Evolutionary conservation across 2,888 invertebrate genomes (phyloP), one percentile per base, ranked within the genome.

Genomic region (Hymenopus coronatus): DNA sequence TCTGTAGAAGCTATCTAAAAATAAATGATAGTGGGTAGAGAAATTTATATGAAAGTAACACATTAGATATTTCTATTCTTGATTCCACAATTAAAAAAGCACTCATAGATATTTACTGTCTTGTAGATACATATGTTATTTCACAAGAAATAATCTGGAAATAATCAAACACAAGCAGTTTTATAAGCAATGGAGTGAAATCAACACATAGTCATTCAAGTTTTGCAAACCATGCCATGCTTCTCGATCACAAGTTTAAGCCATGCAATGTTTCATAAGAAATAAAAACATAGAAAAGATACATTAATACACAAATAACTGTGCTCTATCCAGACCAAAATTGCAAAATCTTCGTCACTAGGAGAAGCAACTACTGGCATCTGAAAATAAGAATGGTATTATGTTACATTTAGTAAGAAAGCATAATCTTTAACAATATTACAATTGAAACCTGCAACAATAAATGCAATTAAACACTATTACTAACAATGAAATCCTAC

Each of bases 291-390:
- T 14, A 86, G 46, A 86, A 27, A 28, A 46, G 46, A 27, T 86
- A n/a, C 33, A 86, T n/a, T 54, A 28, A 86, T 40, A 86, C 40
- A 54, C 86, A 33, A 27, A 28, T 28, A 86, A 46, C 27, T 46
- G 40, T 70, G 54, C 54, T 70, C 54, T 70, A 70, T 70, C 90
- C 91, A 90, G 91, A 91, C 91, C 91, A 91, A 90, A 90, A 91
- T 90, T 89, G 90, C 90, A 90, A 90, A 90, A 90, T 91, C 91
- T 91, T 91, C 90, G 90, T 91, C 91, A 91, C 90, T 91, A 90
- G 91, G 88, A 90, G 91, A 90, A 90, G 90, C 91, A 91, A 91
- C 91, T 90, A 91, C 91, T 89, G 91, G 91, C 91, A 91, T 91
- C 91, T 91, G 91, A 90, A 91, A 91, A 88, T 86, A 90, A 89